Evolutionary conservation across 2,888 invertebrate species (phyloP).

Genomic region (Parelbella ahira): DNA sequence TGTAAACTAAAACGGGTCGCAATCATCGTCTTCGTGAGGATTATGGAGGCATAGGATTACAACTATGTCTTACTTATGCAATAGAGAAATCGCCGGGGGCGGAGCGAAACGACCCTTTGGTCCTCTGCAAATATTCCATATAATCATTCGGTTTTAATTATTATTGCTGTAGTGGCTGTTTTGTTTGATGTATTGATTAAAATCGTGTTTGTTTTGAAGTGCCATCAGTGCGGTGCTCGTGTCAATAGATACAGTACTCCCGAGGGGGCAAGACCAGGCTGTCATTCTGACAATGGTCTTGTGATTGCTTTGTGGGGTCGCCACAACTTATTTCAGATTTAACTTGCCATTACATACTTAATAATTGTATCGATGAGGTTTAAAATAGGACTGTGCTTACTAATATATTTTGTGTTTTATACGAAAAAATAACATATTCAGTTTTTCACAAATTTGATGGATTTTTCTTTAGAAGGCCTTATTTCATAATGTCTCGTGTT

Average conservation of each 20-base stretch:
- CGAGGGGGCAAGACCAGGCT: slow-evolving; percentile 34
- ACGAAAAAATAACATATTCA: no score
- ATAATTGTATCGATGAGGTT: not conserved
- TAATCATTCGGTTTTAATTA: slow-evolving; percentile 80
- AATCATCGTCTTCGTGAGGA: slow-evolving; percentile 77
- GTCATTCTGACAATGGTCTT: slow-evolving; percentile 30
- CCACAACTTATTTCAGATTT: slow-evolving; percentile 11
- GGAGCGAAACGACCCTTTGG: slow-evolving; percentile 51
- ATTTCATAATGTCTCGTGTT: no score
- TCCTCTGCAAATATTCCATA: slow-evolving; percentile 77
- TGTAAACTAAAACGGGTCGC: slow-evolving; percentile 78
- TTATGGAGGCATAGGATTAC: slow-evolving; percentile 61
- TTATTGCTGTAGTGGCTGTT: slow-evolving; percentile 73
- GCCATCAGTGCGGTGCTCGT: slow-evolving; percentile 51
- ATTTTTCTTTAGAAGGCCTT: no score
- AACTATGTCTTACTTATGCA: slow-evolving; percentile 47
- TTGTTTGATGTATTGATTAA: slow-evolving; percentile 81
- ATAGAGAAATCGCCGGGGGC: slow-evolving; percentile 53
- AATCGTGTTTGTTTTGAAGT: slow-evolving; percentile 72
- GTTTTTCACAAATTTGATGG: no score
- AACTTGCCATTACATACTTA: slow-evolving; percentile 18
- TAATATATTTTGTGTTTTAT: no score
- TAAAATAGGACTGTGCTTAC: not conserved
- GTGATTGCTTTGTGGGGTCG: slow-evolving; percentile 29
- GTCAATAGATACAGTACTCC: slow-evolving; percentile 58